Conservation (phyloP, 1,140 invertebrate species). For the Mercenaria mercenaria region DNA sequence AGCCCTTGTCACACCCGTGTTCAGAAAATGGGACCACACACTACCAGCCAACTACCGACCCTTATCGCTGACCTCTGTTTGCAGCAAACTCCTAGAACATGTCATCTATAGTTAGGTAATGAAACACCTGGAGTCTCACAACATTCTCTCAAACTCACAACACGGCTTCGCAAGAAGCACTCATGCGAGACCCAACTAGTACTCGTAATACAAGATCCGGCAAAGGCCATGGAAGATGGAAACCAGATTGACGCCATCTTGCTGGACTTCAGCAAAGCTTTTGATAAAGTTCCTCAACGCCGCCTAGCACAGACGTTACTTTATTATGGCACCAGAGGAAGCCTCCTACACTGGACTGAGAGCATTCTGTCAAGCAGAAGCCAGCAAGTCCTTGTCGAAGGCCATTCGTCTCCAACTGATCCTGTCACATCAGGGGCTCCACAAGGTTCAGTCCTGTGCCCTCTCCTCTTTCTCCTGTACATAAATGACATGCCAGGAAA, state of each 20-base stretch:
- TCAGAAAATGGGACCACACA: conserved; percentile 46
- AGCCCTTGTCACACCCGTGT: not conserved
- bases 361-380: not conserved
- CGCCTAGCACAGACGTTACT: not conserved
- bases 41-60: conserved; percentile 50
- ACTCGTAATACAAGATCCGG: not conserved
- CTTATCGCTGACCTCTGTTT: conserved; percentile 55
- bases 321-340: not conserved
- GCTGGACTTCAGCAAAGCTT: conserved; percentile 28
- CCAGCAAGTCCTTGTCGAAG: not conserved
- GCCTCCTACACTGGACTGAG: not conserved
- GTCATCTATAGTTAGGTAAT: conserved; percentile 62
- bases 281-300: not conserved
- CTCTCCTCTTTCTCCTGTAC: not conserved
- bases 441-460: not conserved
- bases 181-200: conserved; percentile 23
- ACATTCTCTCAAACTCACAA: conserved; percentile 38
- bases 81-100: conserved; percentile 60
- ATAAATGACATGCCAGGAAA: not conserved
- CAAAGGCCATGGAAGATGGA: not conserved
- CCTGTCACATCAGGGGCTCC: not conserved
- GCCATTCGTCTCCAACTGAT: too few relatives aligned
- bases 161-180: too few relatives aligned
- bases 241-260: conserved; percentile 2
- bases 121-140: conserved; percentile 45